Base-by-base conservation (phyloP, 2,113 vertebrate species). In the Spea multiplicata region DNA sequence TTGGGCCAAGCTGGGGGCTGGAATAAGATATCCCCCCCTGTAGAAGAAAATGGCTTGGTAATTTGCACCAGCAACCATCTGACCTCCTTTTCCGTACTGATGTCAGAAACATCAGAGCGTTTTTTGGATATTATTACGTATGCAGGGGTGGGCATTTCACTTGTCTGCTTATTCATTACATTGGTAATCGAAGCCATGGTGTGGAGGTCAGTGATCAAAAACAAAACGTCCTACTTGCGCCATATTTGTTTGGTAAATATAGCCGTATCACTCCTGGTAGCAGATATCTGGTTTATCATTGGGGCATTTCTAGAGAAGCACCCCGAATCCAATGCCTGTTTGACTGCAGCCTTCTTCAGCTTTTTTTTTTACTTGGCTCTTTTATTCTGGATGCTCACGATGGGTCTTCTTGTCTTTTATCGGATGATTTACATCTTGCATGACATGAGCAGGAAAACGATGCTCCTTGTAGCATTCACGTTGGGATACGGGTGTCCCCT, bases 371-470 rank as follows among this genome's bases (percentile, higher is more conserved):
- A 91, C 80, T 88, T 99, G 68, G 85, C 95, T 5, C 91, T 94
- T 87, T 98, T 98, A 81, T 98, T 97, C 85, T 99, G 97, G 97
- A 98, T 96, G 94, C 82, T 98, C 64, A 92, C 92, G 16, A 87
- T 96, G 53, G 96, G 96, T 71, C 82, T 90, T 73, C 94, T 94
- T 61, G 92, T 99, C 14, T 94, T 98, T 75, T 96, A 97, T 78
- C 93, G 95, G n/a, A 55, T 96, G 7, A 80, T 96, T 68, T 98
- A 95, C 73, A 86, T 93, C 55, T 91, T 98, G 3, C 91, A 96
- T 0, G 86, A 89, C 2, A 78, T 95, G 1, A 92, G 94, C 81
- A 96, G 92, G 87, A 94, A 87, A 0, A 14, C 64, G 6, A 95
- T 94, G 88, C 87, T 95, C 81, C 82, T 76, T 0, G 52, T 94